Percentiles rank a stretch among this genome's conserved stretches.
Evolutionary conservation across 1,140 invertebrate genomes (phyloP).

Genomic region (Achroia grisella): DNA sequence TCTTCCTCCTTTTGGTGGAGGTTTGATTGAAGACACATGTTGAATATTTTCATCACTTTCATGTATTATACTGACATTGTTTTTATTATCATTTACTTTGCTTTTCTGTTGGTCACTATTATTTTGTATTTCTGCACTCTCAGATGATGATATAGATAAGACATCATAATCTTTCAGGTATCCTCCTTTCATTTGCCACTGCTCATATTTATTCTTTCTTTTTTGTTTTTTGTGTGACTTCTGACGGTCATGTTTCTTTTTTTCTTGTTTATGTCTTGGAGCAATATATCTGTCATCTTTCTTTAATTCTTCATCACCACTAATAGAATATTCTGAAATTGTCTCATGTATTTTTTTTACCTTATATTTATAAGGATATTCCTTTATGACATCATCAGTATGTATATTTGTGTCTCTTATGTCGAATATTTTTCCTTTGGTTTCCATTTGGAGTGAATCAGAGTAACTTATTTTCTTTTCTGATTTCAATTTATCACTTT

Average conservation of each 20-base stretch:
- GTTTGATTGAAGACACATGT: too few species aligned
- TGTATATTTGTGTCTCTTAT: conserved; percentile 14
- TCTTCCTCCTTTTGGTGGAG: not conserved
- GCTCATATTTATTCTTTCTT: conserved; percentile 50
- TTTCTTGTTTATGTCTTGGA: conserved; percentile 37
- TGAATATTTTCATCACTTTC: not conserved
- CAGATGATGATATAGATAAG: conserved; percentile 28
- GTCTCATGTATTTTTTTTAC: conserved; percentile 20
- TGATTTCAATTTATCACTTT: conserved; percentile 5
- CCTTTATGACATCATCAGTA: conserved; percentile 11
- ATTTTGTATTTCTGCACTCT: conserved; percentile 12
- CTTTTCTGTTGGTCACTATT: conserved; percentile 13
- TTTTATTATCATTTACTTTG: conserved; percentile 7
- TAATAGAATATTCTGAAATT: conserved; percentile 16
- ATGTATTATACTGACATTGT: not conserved
- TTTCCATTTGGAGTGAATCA: conserved; percentile 39
- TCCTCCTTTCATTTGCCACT: conserved; percentile 59
- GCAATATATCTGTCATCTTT: conserved; percentile 51
- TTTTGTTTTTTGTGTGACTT: conserved; percentile 55
- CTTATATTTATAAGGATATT: conserved; percentile 21
- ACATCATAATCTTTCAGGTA: conserved; percentile 52
- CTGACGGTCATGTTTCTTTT: conserved; percentile 43
- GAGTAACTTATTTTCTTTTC: conserved; percentile 37
- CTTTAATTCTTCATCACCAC: conserved; percentile 45
- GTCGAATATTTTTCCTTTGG: conserved; percentile 15